Conservation (phyloP, 2,888 invertebrate genomes). For the Cosmopolites sordidus region DNA sequence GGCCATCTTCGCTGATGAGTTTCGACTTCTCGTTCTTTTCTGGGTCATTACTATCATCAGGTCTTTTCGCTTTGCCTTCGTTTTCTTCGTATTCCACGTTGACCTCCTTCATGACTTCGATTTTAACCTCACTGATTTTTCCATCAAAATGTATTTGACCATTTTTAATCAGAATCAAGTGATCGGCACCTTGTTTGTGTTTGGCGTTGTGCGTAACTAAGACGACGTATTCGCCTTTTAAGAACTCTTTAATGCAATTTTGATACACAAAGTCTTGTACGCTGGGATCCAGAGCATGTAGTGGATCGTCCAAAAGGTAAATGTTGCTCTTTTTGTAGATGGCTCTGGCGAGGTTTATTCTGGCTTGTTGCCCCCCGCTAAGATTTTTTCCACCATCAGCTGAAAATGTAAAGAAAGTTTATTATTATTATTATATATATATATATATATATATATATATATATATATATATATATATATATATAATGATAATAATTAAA, state of each 20-base stretch:
- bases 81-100: conserved; percentile 12
- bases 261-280: conserved; percentile 70
- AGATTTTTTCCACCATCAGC: conserved; percentile 76
- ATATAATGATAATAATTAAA: no score
- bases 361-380: conserved; percentile 79
- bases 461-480: no score
- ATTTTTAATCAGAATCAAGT: conserved; percentile 48
- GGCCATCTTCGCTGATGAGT: conserved; percentile 14
- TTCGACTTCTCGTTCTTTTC: conserved; percentile 20
- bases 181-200: conserved; percentile 41
- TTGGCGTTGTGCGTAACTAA: conserved; percentile 45
- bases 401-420: conserved; percentile 7
- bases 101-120: conserved; percentile 28
- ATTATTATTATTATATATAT: no score
- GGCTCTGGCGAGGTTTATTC: conserved; percentile 73
- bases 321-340: conserved; percentile 72
- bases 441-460: no score
- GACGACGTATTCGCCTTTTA: conserved; percentile 43
- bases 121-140: conserved; percentile 25
- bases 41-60: conserved; percentile 9
- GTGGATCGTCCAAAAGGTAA: conserved; percentile 73
- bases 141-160: conserved; percentile 30
- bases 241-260: conserved; percentile 48
- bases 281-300: conserved; percentile 73
- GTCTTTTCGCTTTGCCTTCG: conserved; percentile 6